Percentiles rank a stretch among this genome's conserved stretches.
Evolutionary conservation across 1,140 invertebrate genomes (phyloP).

Genomic region (Leptopilina boulardi): DNA sequence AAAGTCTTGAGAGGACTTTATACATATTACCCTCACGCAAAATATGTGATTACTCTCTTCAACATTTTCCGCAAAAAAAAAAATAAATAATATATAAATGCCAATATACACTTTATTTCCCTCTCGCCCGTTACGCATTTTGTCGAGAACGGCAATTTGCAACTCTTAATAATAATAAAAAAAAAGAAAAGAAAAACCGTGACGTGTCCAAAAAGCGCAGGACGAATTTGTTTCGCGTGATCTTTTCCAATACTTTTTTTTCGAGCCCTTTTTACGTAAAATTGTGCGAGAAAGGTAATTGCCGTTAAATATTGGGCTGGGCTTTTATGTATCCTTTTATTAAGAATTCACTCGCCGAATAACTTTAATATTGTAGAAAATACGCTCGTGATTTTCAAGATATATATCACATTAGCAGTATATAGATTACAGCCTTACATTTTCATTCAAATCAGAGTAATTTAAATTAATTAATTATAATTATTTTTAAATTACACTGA

Average conservation of each 20-base stretch:
- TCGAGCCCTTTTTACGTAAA: conserved; percentile 1
- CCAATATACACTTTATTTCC: background rate
- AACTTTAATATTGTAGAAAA: background rate
- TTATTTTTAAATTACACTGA: too few relatives aligned
- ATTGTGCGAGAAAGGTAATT: conserved; percentile 22
- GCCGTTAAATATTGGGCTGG: conserved; percentile 13
- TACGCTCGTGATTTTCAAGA: background rate
- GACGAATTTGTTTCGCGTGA: conserved; percentile 24
- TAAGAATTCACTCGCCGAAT: conserved; percentile 25
- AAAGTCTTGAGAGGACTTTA: background rate
- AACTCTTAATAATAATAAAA: background rate
- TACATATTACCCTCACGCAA: background rate
- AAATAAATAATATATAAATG: too few relatives aligned
- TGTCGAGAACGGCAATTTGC: conserved; percentile 8
- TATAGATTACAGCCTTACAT: too few relatives aligned
- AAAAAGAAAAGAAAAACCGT: background rate
- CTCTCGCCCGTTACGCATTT: background rate
- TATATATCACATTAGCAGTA: background rate
- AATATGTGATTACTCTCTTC: background rate
- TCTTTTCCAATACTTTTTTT: background rate
- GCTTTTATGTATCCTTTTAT: conserved; percentile 4
- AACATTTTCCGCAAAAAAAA: background rate
- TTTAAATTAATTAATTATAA: too few relatives aligned
- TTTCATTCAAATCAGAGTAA: too few relatives aligned
- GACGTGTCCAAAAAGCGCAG: conserved; percentile 2